Base-by-base conservation (phyloP, 2,113 vertebrate genomes). In the Nansenia antarctica region DNA sequence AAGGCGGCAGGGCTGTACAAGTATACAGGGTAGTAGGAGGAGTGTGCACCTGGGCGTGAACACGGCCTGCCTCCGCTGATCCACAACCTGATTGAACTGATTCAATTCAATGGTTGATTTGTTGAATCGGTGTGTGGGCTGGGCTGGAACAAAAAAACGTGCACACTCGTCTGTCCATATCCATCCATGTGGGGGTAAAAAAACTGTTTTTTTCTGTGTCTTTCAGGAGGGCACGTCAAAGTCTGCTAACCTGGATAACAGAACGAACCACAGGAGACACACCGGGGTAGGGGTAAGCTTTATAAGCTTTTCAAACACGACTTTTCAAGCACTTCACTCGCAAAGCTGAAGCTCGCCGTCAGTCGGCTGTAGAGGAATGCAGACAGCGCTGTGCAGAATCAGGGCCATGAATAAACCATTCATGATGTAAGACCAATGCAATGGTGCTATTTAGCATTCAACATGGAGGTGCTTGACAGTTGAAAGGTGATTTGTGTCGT, bases 171-270 rank as follows among this genome's bases (percentile, higher is more conserved):
- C n/a, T n/a, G n/a, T n/a, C n/a, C n/a, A n/a, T n/a, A n/a, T n/a
- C n/a, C n/a, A n/a, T n/a, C n/a, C n/a, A n/a, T n/a, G n/a, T n/a
- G n/a, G 39, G 18, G 39, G 39, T 14, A 42, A 14, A 15, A 14
- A 9, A 9, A 42, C 39, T 42, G 39, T 42, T 42, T 14, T 27
- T 57, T 24, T 67, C 34, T 59, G 47, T 52, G 9, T 59, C 34
- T 65, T 62, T 35, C 74, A 87, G 85, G 88, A 88, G 37, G 76
- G 79, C 0, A 73, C 74, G 18, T 87, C 91, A 1, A 94, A 94
- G 79, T 77, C 85, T 35, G 88, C 84, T 3, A 92, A 91, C 78
- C 64, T 78, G 9, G 89, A 89, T 80, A 82, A 85, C 81, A 89
- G 79, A 67, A 80, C 82, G 61, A 92, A 90, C 80, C 78, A 80